Percentiles rank a stretch among this genome's conserved stretches.
Conservation (phyloP, 2,888 invertebrate species). For the Xiphydria camelus region DNA sequence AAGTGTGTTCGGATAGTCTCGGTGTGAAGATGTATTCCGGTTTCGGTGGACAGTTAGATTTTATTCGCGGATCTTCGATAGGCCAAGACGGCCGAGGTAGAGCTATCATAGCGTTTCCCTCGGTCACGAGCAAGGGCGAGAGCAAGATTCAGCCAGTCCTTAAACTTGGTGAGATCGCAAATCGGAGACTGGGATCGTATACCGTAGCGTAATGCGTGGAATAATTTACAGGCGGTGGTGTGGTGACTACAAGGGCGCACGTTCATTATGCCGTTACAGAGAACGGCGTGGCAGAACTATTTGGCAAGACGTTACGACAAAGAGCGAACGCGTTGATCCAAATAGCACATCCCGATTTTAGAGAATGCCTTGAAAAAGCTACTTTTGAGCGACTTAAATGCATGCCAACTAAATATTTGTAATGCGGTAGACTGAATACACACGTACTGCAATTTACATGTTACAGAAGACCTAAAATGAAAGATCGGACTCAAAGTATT, state of each 20-base stretch:
- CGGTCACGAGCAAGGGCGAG: slow-evolving; percentile 75
- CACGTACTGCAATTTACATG: no score
- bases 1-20: slow-evolving; percentile 64
- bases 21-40: slow-evolving; percentile 75
- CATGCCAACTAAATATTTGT: slow-evolving; percentile 65
- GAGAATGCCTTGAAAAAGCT: slow-evolving; percentile 80
- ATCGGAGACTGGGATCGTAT: no score
- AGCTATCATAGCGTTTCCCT: slow-evolving; percentile 89
- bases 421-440: no score
- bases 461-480: no score
- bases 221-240: slow-evolving; percentile 76
- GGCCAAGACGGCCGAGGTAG: slow-evolving; percentile 83
- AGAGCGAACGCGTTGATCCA: slow-evolving; percentile 87
- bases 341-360: slow-evolving; percentile 87
- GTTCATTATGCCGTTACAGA: slow-evolving; percentile 94
- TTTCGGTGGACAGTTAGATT: slow-evolving; percentile 94
- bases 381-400: slow-evolving; percentile 82
- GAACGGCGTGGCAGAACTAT: slow-evolving; percentile 84
- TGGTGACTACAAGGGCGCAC: slow-evolving; percentile 89
- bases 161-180: slow-evolving; percentile 72
- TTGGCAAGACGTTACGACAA: slow-evolving; percentile 87
- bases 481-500: no score
- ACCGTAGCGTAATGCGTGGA: no score
- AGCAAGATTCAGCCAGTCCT: slow-evolving; percentile 83
- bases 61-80: slow-evolving; percentile 88